Base-by-base conservation (phyloP, 1,140 invertebrate genomes). In the Lepidurus arcticus region DNA sequence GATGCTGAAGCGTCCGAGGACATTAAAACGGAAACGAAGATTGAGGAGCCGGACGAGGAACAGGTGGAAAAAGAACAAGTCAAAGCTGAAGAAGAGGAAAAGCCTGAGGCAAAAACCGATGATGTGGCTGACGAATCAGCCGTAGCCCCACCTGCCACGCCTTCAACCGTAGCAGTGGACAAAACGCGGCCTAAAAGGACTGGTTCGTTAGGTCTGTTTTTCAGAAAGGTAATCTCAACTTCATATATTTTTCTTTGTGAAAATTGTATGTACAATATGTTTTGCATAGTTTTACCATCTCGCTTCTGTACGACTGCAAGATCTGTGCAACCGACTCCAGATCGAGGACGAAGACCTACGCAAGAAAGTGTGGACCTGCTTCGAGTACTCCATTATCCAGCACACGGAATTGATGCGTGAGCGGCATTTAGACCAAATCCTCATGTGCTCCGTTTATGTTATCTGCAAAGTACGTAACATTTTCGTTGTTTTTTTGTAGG, bases 401-500 rank as follows among this genome's bases (percentile, higher is more conserved):
- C 89, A 96, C 81, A 92, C 91, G 0, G 82, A 84, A 13, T 85
- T 98, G 7, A 93, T 98, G 90, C 88, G 90, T 80, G 95, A 98
- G 85, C 87, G 97, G 11, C 97, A 99, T 87, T 87, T 99, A 24
- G 98, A 99, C 87, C 98, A 99, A 87, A 90, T 98, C 78, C 88
- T 99, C n/a, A 98, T 99, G 96, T 99, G 97, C 87, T 91, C 95
- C 80, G 91, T 98, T 79, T 99, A 99, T 86, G 94, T 98, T 73
- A 94, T 98, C 80, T 94, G 94, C 82, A 98, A 96, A 88, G 91
- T 97, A 80, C 86, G 82, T 24, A 24, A 24, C 24, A 24, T 24
- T 24, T 24, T 24, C 0, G 24, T 24, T 24, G 24, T 1, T 24
- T 24, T 24, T 24, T 24, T 24, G 24, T 24, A 24, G 24, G 24